These are phyloP conservation scores for Temnothorax rugatulus DNA, from an alignment of 2,888 invertebrate genomes.

Conservation along the genomic window DNA sequence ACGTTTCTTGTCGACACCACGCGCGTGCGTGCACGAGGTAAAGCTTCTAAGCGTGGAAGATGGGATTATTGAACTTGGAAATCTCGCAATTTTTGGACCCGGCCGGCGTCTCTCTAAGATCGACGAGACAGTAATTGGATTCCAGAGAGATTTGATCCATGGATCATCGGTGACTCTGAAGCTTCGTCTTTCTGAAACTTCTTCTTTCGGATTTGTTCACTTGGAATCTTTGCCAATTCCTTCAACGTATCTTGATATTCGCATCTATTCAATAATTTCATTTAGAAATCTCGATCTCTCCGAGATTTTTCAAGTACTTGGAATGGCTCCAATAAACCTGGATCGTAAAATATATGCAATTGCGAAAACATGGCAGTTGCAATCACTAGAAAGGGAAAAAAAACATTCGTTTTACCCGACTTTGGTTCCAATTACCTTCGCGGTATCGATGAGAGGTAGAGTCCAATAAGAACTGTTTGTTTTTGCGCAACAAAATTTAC, in stretches of 20 bases:
- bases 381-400: neutral
- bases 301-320: neutral
- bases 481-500: constrained; percentile 15
- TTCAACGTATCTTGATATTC: neutral
- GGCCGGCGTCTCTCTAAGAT: neutral
- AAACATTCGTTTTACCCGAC: neutral
- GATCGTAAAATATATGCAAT: neutral
- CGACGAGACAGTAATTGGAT: neutral
- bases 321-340: neutral
- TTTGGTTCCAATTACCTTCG: constrained; percentile 11
- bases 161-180: neutral
- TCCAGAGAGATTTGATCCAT: neutral
- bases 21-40: neutral
- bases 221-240: neutral
- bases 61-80: neutral
- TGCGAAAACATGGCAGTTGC: constrained; percentile 1
- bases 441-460: neutral
- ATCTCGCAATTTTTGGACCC: neutral
- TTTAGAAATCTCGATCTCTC: neutral
- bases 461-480: neutral
- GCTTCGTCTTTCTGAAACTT: neutral
- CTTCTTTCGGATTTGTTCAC: neutral
- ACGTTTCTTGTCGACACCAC: neutral
- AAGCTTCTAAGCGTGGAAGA: neutral
- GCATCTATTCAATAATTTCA: neutral